Percentiles rank a stretch among this genome's conserved stretches.
phyloP scores from a whole-genome alignment of 2,797 vertebrate genomes.

The Sphenodon punctatus region DNA sequence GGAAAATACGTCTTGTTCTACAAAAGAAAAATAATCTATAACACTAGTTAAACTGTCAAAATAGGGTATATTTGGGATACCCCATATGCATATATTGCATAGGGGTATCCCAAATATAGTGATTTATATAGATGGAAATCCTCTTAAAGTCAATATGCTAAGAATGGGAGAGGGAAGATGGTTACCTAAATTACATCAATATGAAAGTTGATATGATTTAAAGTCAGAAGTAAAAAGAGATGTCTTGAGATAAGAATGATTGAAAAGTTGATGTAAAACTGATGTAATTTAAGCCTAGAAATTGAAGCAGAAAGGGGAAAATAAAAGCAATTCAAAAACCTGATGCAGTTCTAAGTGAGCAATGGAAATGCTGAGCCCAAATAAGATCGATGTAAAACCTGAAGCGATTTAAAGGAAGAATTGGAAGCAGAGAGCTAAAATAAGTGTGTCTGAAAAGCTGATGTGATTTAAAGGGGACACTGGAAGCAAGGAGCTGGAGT shows the following conservation, averaged over 20 bases:
- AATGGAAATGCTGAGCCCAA: slow-evolving; percentile 23
- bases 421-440: not conserved
- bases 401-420: slow-evolving; percentile 17
- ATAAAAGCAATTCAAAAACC: slow-evolving; percentile 35
- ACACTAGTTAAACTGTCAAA: not conserved
- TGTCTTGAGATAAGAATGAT: slow-evolving; percentile 26
- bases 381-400: slow-evolving; percentile 26
- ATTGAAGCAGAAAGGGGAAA: slow-evolving; percentile 41
- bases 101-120: not conserved
- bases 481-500: not conserved
- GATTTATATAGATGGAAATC: slow-evolving; percentile 4
- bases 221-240: slow-evolving; percentile 45
- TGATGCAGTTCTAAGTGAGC: slow-evolving; percentile 12
- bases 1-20: not conserved
- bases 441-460: not conserved
- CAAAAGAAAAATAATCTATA: not conserved
- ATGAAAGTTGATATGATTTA: slow-evolving; percentile 36
- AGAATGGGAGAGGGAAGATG: slow-evolving; percentile 1
- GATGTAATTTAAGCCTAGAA: slow-evolving; percentile 42
- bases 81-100: not conserved
- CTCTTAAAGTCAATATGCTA: slow-evolving; percentile 21
- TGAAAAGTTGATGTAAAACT: slow-evolving; percentile 53
- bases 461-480: slow-evolving; percentile 11
- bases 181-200: slow-evolving; percentile 27
- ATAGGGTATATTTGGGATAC: not conserved